Conservation (phyloP, 37 sponge, comb jelly and placozoan species). For the Spongilla lacustris region DNA sequence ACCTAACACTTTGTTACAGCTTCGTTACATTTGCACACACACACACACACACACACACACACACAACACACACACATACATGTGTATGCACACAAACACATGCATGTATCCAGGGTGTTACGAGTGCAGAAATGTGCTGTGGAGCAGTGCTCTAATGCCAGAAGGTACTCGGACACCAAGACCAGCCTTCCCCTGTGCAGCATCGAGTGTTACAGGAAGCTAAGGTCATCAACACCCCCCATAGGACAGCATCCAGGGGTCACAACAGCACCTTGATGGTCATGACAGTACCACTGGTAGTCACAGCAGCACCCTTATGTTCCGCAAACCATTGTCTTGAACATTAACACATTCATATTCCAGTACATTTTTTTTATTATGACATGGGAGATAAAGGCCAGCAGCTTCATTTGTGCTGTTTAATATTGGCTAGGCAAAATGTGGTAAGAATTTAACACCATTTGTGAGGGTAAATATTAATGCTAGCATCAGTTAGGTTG, state of each 20-base stretch:
- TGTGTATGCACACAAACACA: slow-evolving; percentile 31
- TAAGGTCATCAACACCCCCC: neutral
- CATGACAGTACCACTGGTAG: neutral
- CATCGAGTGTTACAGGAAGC: slow-evolving; percentile 69
- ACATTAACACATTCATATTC: neutral
- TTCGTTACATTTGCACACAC: neutral
- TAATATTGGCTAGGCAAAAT: no score
- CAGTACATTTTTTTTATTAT: no score
- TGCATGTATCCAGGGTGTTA: neutral
- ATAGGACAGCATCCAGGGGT: neutral
- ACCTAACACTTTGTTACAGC: neutral
- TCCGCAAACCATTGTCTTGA: neutral
- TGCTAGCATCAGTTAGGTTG: slow-evolving; percentile 25
- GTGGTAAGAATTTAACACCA: no score
- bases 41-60: slow-evolving; percentile 9
- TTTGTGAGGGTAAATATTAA: no score
- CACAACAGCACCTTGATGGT: neutral
- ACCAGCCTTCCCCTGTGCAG: slow-evolving; percentile 77
- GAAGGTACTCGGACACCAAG: slow-evolving; percentile 65
- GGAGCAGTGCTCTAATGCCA: slow-evolving; percentile 49
- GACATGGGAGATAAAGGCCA: no score
- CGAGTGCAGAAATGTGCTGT: slow-evolving; percentile 35
- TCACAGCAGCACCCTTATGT: no score
- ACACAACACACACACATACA: neutral
- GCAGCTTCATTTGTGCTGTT: no score